phyloP scores from a whole-genome alignment of 2,113 vertebrate species.

The Vimba vimba region DNA sequence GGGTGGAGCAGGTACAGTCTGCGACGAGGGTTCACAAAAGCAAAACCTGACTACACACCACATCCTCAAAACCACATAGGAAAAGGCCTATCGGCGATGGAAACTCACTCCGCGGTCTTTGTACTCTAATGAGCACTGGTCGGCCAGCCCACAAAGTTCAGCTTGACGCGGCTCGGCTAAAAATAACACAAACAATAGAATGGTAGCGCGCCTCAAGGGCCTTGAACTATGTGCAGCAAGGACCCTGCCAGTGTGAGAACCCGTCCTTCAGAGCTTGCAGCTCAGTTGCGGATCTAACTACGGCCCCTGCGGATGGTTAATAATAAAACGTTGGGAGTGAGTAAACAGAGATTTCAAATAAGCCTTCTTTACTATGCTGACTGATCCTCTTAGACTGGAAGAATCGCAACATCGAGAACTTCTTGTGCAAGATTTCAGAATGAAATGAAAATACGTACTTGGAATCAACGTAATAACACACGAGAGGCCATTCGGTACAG shows the following conservation, averaged over 20 bases:
- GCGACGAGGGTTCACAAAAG: background rate
- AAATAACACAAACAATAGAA: constrained; percentile 57
- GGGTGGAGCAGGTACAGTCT: constrained; percentile 9
- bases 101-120: background rate
- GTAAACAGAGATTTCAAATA: constrained; percentile 54
- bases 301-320: constrained; percentile 50
- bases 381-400: constrained; percentile 60
- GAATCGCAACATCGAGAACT: constrained; percentile 2
- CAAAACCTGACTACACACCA: background rate
- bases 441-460: constrained; percentile 26
- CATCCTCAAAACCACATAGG: background rate
- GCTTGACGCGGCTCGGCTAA: constrained; percentile 17
- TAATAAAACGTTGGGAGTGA: constrained; percentile 57
- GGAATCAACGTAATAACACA: background rate
- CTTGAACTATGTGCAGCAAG: constrained; percentile 31
- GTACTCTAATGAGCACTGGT: constrained; percentile 13
- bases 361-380: constrained; percentile 56
- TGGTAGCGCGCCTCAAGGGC: constrained; percentile 41
- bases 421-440: background rate
- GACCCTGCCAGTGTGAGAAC: constrained; percentile 58
- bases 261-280: constrained; percentile 63
- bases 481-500: background rate
- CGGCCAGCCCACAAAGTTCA: constrained; percentile 29
- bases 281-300: constrained; percentile 49
- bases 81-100: background rate